phyloP scores from a whole-genome alignment of 1,140 invertebrate species.

The Drosophila ananassae region DNA sequence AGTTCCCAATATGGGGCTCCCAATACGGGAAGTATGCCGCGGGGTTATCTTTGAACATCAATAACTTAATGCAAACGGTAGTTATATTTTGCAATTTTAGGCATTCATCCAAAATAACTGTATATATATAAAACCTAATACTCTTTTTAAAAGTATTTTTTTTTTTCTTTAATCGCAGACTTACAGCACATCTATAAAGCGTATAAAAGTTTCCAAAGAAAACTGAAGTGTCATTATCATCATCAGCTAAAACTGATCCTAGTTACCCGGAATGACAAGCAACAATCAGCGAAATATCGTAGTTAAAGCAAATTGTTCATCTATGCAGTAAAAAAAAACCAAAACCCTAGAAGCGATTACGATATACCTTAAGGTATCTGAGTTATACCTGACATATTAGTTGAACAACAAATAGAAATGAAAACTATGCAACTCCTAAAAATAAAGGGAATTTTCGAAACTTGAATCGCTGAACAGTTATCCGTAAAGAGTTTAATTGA shows the following conservation, averaged over 20 bases:
- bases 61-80: too few species aligned
- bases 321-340: slow-evolving; percentile 23
- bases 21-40: too few species aligned
- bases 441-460: slow-evolving; percentile 18
- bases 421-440: slow-evolving; percentile 25
- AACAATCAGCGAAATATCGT: slow-evolving; percentile 77
- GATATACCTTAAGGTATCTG: slow-evolving; percentile 52
- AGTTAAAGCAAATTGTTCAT: slow-evolving; percentile 74
- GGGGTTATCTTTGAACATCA: too few species aligned
- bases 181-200: slow-evolving; percentile 58
- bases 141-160: too few species aligned
- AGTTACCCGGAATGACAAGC: slow-evolving; percentile 57
- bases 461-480: neutral
- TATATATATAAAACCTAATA: too few species aligned
- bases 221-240: slow-evolving; percentile 70
- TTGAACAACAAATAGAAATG: slow-evolving; percentile 54
- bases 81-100: too few species aligned
- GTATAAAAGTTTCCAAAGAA: slow-evolving; percentile 70
- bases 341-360: slow-evolving; percentile 21
- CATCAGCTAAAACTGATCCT: slow-evolving; percentile 63
- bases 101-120: too few species aligned
- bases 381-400: slow-evolving; percentile 57
- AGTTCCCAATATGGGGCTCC: too few species aligned
- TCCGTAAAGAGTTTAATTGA: slow-evolving; percentile 16
- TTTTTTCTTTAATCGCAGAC: slow-evolving; percentile 18